Evolutionary conservation across 2,113 vertebrate species (phyloP).

Genomic region (Pogona vitticeps): DNA sequence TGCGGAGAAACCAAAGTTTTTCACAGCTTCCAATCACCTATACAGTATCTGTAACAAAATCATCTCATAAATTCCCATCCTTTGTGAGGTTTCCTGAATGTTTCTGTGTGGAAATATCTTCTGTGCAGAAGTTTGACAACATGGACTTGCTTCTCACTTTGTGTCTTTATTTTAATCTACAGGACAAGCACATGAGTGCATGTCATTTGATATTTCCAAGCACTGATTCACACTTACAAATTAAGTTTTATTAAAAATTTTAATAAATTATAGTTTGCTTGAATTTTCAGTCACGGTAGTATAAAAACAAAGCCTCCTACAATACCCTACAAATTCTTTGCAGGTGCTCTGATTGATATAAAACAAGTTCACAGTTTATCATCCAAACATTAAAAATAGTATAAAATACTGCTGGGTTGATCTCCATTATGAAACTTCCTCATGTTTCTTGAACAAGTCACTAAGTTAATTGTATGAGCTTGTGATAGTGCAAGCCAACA

Average conservation of each 20-base stretch:
- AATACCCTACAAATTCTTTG: constrained; percentile 63
- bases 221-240: constrained; percentile 18
- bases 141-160: neutral
- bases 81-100: neutral
- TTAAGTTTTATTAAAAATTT: constrained; percentile 44
- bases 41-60: neutral
- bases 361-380: constrained; percentile 55
- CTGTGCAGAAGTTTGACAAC: neutral
- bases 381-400: constrained; percentile 62
- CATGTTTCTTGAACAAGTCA: constrained; percentile 29
- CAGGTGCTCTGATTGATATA: constrained; percentile 49
- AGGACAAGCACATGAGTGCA: constrained; percentile 39
- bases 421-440: constrained; percentile 35
- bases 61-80: neutral
- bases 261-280: constrained; percentile 61
- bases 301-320: constrained; percentile 68
- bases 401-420: constrained; percentile 62
- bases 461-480: constrained; percentile 53
- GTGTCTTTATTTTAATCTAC: constrained; percentile 38
- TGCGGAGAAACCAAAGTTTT: neutral
- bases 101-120: neutral
- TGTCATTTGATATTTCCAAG: constrained; percentile 43
- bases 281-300: constrained; percentile 53
- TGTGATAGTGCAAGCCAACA: constrained; percentile 60
- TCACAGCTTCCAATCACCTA: neutral